These are phyloP conservation scores for Drosophila aldrichi DNA, from an alignment of 2,888 invertebrate genomes.

Conservation along the genomic window DNA sequence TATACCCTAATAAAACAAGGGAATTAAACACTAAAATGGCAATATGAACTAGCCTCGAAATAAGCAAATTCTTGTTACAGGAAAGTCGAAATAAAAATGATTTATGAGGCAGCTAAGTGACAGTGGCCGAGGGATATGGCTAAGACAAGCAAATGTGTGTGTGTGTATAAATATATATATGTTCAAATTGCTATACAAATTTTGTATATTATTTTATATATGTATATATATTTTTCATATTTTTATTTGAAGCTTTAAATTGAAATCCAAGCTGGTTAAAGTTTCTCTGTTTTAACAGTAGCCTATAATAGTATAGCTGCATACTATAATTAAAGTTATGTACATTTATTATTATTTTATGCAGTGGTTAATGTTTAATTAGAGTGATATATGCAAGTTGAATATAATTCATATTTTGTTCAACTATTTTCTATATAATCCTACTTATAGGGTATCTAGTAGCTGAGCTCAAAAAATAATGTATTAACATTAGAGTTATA, in stretches of 20 bases:
- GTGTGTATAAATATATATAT: background rate
- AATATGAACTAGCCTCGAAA: background rate
- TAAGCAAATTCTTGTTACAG: background rate
- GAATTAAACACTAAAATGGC: background rate
- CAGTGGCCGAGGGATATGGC: background rate
- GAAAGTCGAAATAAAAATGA: background rate
- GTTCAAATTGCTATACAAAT: background rate
- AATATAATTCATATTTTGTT: no score
- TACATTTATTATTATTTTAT: background rate
- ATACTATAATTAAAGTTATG: no score
- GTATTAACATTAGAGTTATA: background rate
- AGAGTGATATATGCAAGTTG: no score
- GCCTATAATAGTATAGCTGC: no score
- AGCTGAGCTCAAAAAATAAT: no score
- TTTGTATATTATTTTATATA: no score
- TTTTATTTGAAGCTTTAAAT: no score
- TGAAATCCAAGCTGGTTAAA: no score
- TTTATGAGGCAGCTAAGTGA: background rate
- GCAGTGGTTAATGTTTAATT: no score
- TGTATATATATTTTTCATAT: no score
- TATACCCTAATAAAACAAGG: constrained; percentile 2
- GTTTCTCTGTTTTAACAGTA: background rate
- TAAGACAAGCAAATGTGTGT: background rate
- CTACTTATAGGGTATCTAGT: no score
- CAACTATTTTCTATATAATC: no score